Evolutionary conservation across 1,140 invertebrate genomes (phyloP).

Genomic region (Penaeus chinensis): DNA sequence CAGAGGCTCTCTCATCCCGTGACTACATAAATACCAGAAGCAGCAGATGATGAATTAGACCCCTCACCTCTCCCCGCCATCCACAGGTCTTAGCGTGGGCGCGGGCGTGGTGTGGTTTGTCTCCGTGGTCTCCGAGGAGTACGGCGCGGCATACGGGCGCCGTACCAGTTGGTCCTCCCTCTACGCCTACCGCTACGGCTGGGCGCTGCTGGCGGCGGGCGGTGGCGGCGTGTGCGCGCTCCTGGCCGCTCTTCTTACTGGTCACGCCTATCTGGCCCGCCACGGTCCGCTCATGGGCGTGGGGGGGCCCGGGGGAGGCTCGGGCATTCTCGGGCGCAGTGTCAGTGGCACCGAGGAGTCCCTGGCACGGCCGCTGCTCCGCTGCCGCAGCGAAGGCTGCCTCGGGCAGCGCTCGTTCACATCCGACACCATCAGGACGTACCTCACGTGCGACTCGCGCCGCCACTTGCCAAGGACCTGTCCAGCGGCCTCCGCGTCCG

Average conservation of each 20-base stretch:
- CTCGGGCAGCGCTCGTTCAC: slow-evolving; percentile 56
- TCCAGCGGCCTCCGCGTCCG: not conserved
- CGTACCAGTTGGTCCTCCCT: slow-evolving; percentile 50
- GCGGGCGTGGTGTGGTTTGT: slow-evolving; percentile 62
- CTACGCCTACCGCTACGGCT: slow-evolving; percentile 59
- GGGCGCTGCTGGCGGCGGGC: slow-evolving; percentile 49
- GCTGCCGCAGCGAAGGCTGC: slow-evolving; percentile 56
- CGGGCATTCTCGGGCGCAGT: not conserved
- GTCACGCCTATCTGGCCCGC: slow-evolving; percentile 54
- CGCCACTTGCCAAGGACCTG: slow-evolving; percentile 21
- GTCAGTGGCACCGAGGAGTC: slow-evolving; percentile 42
- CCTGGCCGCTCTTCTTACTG: slow-evolving; percentile 55
- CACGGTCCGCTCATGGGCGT: slow-evolving; percentile 42
- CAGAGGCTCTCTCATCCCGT: too few species aligned
- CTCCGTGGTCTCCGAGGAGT: slow-evolving; percentile 58
- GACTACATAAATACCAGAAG: too few species aligned
- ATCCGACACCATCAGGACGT: slow-evolving; percentile 58
- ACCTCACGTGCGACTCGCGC: slow-evolving; percentile 59
- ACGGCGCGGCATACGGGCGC: slow-evolving; percentile 31
- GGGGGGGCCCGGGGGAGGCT: not conserved
- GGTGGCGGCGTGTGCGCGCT: slow-evolving; percentile 49
- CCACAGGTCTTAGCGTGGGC: slow-evolving; percentile 56
- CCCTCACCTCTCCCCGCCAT: not conserved
- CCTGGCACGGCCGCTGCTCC: slow-evolving; percentile 44
- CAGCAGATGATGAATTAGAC: too few species aligned